phyloP scores from a whole-genome alignment of 2,888 invertebrate species.

The Tenthredo scrophulariae region DNA sequence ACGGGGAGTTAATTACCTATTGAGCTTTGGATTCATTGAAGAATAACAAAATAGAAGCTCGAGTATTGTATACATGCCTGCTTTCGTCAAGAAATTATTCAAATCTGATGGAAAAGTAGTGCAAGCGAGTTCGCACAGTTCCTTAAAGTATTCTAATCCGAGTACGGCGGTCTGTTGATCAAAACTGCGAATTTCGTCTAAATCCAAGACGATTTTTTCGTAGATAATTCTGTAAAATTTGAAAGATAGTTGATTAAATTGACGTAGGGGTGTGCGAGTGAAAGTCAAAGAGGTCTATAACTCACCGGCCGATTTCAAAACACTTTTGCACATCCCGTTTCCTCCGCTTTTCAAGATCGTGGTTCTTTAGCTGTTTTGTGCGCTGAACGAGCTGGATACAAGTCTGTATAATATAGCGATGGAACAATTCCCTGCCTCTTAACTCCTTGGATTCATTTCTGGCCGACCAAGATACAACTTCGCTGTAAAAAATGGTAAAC shows the following conservation, averaged over 20 bases:
- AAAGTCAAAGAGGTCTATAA: conserved; percentile 62
- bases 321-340: conserved; percentile 72
- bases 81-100: conserved; percentile 75
- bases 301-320: conserved; percentile 74
- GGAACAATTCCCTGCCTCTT: conserved; percentile 80
- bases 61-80: conserved; percentile 73
- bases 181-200: conserved; percentile 81
- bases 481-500: conserved; percentile 74
- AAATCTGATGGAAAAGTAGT: conserved; percentile 72
- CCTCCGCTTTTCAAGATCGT: conserved; percentile 67
- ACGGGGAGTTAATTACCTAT: not conserved
- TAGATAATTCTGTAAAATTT: conserved; percentile 71
- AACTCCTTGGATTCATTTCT: conserved; percentile 79
- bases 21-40: not conserved
- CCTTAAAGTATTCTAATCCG: conserved; percentile 82
- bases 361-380: conserved; percentile 74
- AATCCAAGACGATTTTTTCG: conserved; percentile 70
- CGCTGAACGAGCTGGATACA: conserved; percentile 76
- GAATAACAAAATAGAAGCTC: not conserved
- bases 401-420: conserved; percentile 80
- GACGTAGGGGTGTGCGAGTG: too few relatives aligned
- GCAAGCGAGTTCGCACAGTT: conserved; percentile 75
- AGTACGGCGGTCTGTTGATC: conserved; percentile 80
- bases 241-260: not conserved
- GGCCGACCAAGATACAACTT: conserved; percentile 80